Evolutionary conservation across 2,888 invertebrate genomes (phyloP).

Genomic region (Aphodius sticticus): DNA sequence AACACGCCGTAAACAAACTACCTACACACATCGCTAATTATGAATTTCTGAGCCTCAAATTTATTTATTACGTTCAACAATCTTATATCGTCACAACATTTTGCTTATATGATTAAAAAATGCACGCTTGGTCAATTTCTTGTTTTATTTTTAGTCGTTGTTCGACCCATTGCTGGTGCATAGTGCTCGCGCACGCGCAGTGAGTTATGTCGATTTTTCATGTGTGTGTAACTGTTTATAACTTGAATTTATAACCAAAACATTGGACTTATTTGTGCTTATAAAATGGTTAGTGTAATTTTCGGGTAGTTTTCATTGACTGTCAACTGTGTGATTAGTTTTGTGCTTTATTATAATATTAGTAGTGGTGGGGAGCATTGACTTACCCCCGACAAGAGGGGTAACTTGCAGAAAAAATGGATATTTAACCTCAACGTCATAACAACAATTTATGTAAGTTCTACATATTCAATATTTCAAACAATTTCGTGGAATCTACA

Average conservation of each 20-base stretch:
- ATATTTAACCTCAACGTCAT: slow-evolving; percentile 36
- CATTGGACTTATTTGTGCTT: slow-evolving; percentile 28
- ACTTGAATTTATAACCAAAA: slow-evolving; percentile 40
- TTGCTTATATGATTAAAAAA: not conserved
- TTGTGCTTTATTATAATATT: not conserved
- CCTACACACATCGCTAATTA: not conserved
- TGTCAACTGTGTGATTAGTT: slow-evolving; percentile 8
- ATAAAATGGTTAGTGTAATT: not conserved
- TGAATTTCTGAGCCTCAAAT: not conserved
- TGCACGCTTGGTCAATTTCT: not conserved
- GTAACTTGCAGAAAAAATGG: slow-evolving; percentile 32
- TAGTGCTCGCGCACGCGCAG: slow-evolving; percentile 43
- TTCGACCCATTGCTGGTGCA: not conserved
- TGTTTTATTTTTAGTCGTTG: not conserved
- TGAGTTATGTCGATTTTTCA: slow-evolving; percentile 46
- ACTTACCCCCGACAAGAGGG: slow-evolving; percentile 34
- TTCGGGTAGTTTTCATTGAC: not conserved
- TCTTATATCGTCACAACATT: not conserved
- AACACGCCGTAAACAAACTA: not conserved
- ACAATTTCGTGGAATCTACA: no score
- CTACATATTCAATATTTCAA: no score
- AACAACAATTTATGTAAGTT: slow-evolving; percentile 31
- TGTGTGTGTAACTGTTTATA: slow-evolving; percentile 40
- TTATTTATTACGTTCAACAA: not conserved
- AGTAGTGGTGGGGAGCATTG: slow-evolving; percentile 21